Conservation (phyloP, 2,888 invertebrate genomes). For the Apodemia mormo region DNA sequence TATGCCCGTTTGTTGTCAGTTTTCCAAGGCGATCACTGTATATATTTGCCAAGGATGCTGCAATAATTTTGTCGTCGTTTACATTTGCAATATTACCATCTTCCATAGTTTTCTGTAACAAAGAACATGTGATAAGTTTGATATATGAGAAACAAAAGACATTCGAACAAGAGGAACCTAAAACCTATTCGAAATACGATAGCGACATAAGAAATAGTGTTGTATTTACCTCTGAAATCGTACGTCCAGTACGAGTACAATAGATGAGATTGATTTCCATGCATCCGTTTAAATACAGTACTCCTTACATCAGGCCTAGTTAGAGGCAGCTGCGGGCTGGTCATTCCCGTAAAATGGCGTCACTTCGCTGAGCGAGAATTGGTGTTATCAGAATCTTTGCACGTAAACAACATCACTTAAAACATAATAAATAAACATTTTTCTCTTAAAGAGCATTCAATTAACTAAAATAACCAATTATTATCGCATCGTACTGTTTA, state of each 20-base stretch:
- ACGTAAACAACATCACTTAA: conserved; percentile 53
- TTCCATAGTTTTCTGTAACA: conserved; percentile 81
- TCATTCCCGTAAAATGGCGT: conserved; percentile 83
- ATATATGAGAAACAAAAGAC: conserved; percentile 76
- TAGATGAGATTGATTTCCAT: conserved; percentile 74
- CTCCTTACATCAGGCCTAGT: conserved; percentile 78
- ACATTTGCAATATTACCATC: conserved; percentile 75
- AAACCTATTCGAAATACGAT: conserved; percentile 64
- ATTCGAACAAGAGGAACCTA: conserved; percentile 71
- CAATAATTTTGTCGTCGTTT: conserved; percentile 68
- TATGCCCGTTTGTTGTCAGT: conserved; percentile 70
- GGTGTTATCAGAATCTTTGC: conserved; percentile 69
- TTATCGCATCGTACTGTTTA: conserved; percentile 64
- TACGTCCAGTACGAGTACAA: conserved; percentile 79
- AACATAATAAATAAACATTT: conserved; percentile 61
- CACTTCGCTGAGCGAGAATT: conserved; percentile 78
- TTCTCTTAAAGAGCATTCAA: conserved; percentile 48
- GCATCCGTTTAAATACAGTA: conserved; percentile 72
- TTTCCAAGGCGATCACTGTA: conserved; percentile 64
- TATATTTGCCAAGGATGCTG: conserved; percentile 59
- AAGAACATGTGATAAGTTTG: conserved; percentile 65
- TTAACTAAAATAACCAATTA: conserved; percentile 53
- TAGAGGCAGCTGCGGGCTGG: conserved; percentile 79
- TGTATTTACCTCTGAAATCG: conserved; percentile 73
- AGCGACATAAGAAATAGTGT: conserved; percentile 54